Conservation (phyloP, 2,797 vertebrate species). For the Glossophaga mutica region DNA sequence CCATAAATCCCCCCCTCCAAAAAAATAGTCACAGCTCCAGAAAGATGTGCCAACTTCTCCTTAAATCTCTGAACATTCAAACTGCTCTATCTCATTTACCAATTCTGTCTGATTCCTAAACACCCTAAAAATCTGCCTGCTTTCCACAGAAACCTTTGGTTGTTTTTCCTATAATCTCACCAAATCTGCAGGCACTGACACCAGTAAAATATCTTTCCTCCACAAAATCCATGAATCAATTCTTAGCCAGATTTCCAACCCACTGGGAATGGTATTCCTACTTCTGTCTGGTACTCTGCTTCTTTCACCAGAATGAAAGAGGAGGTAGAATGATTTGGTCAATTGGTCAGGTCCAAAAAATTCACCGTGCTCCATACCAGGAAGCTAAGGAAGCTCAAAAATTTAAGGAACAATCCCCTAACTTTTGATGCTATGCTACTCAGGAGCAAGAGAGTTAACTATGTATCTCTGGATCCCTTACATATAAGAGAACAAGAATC, state of each 20-base stretch:
- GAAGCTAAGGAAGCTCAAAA: not conserved
- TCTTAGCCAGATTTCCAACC: not conserved
- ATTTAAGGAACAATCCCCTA: not conserved
- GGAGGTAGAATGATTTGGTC: not conserved
- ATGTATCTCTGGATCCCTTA: not conserved
- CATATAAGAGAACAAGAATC: not conserved
- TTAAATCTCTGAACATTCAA: slow-evolving; percentile 7
- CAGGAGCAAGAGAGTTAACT: not conserved
- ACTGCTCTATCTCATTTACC: not conserved
- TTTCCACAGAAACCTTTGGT: slow-evolving; percentile 29
- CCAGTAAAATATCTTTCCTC: not conserved
- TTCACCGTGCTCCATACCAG: not conserved
- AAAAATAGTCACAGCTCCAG: slow-evolving; percentile 2
- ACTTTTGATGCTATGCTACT: not conserved
- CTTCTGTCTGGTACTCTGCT: not conserved
- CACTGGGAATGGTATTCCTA: not conserved
- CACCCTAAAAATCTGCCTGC: slow-evolving; percentile 36
- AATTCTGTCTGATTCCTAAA: not conserved
- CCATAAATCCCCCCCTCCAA: slow-evolving; percentile 25
- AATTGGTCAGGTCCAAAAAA: not conserved
- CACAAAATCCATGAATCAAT: not conserved
- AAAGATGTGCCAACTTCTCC: slow-evolving; percentile 42
- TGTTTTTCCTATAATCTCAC: slow-evolving; percentile 35
- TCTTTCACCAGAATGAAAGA: not conserved
- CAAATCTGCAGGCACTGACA: not conserved